Conservation (phyloP, 2,797 vertebrate genomes). For the Gastrophryne carolinensis region DNA sequence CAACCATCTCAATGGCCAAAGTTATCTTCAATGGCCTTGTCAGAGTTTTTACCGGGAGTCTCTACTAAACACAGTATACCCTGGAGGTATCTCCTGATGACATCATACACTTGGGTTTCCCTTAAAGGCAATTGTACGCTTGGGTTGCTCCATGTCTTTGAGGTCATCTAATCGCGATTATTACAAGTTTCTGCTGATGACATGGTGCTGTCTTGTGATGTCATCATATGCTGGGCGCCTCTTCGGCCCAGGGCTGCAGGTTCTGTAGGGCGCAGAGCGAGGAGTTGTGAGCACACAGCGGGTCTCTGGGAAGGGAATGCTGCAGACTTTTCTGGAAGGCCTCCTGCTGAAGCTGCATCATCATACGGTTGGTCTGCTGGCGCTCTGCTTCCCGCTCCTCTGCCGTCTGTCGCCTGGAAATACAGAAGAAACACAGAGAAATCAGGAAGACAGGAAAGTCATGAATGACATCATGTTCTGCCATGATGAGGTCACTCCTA, state of each 20-base stretch:
- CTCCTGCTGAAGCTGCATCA: slow-evolving; percentile 97
- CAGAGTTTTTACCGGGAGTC: too few species aligned
- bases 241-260: slow-evolving; percentile 97
- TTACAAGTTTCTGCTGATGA: too few species aligned
- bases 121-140: too few species aligned
- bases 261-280: slow-evolving; percentile 97
- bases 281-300: slow-evolving; percentile 96
- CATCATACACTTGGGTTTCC: background rate
- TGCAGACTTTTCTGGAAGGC: slow-evolving; percentile 92
- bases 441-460: too few species aligned
- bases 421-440: background rate
- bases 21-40: too few species aligned
- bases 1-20: too few species aligned
- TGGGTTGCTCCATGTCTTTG: too few species aligned
- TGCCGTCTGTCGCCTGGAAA: slow-evolving; percentile 89
- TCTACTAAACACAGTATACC: too few species aligned
- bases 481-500: too few species aligned
- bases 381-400: slow-evolving; percentile 95
- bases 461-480: too few species aligned
- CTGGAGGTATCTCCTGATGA: too few species aligned
- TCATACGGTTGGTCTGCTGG: slow-evolving; percentile 92
- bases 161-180: background rate
- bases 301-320: slow-evolving; percentile 88
- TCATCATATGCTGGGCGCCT: slow-evolving; percentile 51
- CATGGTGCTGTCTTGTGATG: background rate